Evolutionary conservation across 2,113 vertebrate genomes (phyloP).

Genomic region (Euleptes europaea): DNA sequence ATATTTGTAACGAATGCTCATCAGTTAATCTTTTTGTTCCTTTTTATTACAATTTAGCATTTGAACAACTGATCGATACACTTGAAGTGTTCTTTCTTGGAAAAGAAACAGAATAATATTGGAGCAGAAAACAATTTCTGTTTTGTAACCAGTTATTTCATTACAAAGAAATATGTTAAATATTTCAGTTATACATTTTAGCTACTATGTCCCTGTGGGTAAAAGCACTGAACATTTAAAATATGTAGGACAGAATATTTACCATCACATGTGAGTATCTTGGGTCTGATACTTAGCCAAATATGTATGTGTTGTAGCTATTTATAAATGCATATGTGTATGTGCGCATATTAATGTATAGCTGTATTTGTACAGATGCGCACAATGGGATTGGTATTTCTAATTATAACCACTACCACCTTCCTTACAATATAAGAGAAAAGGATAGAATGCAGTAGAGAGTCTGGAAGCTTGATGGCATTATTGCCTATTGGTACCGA

Average conservation of each 20-base stretch:
- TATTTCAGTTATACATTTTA: not conserved
- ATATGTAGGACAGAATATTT: constrained; percentile 5
- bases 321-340: constrained; percentile 1
- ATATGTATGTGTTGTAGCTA: not conserved
- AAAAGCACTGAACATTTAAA: constrained; percentile 33
- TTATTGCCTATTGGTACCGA: constrained; percentile 33
- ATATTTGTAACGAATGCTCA: not conserved
- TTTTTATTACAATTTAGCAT: not conserved
- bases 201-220: not conserved
- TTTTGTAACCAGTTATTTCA: not conserved
- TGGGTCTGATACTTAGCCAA: not conserved
- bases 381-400: constrained; percentile 44
- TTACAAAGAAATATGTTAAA: not conserved
- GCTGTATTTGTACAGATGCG: constrained; percentile 37
- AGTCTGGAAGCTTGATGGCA: constrained; percentile 38
- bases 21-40: constrained; percentile 11
- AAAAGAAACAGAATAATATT: not conserved
- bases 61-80: not conserved
- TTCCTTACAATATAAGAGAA: constrained; percentile 43
- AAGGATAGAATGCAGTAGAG: constrained; percentile 28
- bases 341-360: constrained; percentile 30
- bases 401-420: constrained; percentile 30
- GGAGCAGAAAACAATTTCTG: constrained; percentile 1
- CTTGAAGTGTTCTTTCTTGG: constrained; percentile 2
- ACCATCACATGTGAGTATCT: constrained; percentile 9